phyloP scores from a whole-genome alignment of 2,888 invertebrate species.

The Apamea sordens region DNA sequence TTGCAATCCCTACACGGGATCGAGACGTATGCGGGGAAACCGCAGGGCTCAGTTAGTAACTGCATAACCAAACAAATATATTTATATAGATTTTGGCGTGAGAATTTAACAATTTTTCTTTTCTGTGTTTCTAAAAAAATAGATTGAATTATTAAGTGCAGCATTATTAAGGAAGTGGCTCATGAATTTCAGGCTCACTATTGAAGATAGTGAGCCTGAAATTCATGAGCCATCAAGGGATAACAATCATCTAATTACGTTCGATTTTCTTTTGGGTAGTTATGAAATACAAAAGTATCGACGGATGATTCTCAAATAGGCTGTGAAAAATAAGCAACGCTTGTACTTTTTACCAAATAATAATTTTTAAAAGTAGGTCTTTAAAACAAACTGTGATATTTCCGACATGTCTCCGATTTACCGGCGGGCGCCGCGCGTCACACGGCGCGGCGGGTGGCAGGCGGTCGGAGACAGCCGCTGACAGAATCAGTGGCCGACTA shows the following conservation, averaged over 20 bases:
- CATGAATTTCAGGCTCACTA: neutral
- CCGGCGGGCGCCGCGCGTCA: neutral
- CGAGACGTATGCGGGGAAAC: neutral
- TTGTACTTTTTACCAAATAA: neutral
- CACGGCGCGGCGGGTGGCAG: neutral
- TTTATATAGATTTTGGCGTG: neutral
- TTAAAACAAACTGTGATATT: conserved; percentile 30
- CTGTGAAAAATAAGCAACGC: neutral
- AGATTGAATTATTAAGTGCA: neutral
- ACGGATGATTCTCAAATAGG: neutral
- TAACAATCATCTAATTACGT: neutral
- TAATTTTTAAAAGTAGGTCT: neutral
- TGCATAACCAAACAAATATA: neutral
- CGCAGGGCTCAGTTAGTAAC: neutral
- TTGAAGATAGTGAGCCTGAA: no score
- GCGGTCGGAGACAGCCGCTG: conserved; percentile 22
- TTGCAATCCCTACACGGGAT: no score
- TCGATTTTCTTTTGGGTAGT: neutral
- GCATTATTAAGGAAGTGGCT: neutral
- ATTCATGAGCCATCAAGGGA: neutral
- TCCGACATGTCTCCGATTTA: conserved; percentile 30
- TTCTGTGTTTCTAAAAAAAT: neutral
- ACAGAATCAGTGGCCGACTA: conserved; percentile 25
- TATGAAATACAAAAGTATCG: neutral
- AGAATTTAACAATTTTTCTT: neutral